These are phyloP conservation scores for Nomada fucata DNA, from an alignment of 2,888 invertebrate species.

Conservation along the genomic window DNA sequence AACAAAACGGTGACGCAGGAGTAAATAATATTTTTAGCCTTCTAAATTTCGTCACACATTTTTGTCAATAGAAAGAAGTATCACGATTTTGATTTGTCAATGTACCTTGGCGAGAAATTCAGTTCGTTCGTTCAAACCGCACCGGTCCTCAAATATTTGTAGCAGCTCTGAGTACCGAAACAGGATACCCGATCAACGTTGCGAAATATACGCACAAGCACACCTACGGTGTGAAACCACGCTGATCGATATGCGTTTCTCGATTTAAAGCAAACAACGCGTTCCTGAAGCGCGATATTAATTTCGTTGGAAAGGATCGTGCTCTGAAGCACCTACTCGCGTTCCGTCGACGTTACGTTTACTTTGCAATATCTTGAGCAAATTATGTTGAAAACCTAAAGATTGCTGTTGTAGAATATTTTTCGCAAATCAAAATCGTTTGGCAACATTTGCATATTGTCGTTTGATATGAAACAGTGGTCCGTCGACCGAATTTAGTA, in stretches of 20 bases:
- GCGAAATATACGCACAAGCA: slow-evolving; percentile 40
- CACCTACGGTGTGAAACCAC: slow-evolving; percentile 38
- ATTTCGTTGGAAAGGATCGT: slow-evolving; percentile 6
- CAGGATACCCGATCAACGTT: slow-evolving; percentile 60
- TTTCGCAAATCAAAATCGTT: background rate
- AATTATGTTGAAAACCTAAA: background rate
- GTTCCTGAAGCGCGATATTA: slow-evolving; percentile 32
- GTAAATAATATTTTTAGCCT: too few species aligned
- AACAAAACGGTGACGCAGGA: too few species aligned
- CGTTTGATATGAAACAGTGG: background rate
- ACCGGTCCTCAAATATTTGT: slow-evolving; percentile 67
- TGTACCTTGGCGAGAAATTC: slow-evolving; percentile 23
- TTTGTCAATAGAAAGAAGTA: slow-evolving; percentile 13
- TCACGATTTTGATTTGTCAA: slow-evolving; percentile 14
- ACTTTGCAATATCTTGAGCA: background rate
- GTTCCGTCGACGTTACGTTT: slow-evolving; percentile 2
- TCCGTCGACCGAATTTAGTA: too few species aligned
- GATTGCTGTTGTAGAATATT: background rate
- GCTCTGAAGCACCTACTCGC: slow-evolving; percentile 1
- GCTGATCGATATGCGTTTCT: slow-evolving; percentile 46
- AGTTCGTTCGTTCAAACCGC: slow-evolving; percentile 43
- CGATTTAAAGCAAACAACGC: slow-evolving; percentile 44
- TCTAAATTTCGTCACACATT: background rate
- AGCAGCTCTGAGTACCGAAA: slow-evolving; percentile 39
- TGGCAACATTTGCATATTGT: too few species aligned